Conservation (phyloP, 2,113 vertebrate species). For the Anolis sagrei region DNA sequence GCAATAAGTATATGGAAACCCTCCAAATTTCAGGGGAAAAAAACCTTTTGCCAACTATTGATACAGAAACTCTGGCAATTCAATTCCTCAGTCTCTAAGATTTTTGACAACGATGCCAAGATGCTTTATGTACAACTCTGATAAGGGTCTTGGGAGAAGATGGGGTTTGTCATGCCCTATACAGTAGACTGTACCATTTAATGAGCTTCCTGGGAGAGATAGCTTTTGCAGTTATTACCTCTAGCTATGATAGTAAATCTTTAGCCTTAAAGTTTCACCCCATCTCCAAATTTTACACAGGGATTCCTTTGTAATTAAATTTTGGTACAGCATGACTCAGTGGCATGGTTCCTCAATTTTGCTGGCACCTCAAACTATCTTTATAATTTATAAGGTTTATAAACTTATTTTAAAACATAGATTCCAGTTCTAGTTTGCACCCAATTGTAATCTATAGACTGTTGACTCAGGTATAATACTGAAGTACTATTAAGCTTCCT, state of each 20-base stretch:
- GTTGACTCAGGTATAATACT: background rate
- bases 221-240: background rate
- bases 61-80: background rate
- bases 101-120: background rate
- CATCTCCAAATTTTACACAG: background rate
- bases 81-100: background rate
- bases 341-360: background rate
- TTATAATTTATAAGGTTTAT: background rate
- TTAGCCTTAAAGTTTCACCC: background rate
- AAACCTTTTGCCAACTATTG: background rate
- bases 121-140: too few species aligned
- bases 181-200: too few species aligned
- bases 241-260: background rate
- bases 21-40: background rate
- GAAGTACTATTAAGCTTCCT: background rate
- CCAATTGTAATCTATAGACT: background rate
- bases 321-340: background rate
- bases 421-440: background rate
- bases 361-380: background rate
- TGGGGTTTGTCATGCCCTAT: too few species aligned
- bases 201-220: too few species aligned
- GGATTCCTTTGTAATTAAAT: background rate
- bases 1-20: background rate
- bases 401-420: background rate
- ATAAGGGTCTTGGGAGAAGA: too few species aligned